Base-by-base conservation (phyloP, 2,888 invertebrate species). In the Lithophane leautieri region DNA sequence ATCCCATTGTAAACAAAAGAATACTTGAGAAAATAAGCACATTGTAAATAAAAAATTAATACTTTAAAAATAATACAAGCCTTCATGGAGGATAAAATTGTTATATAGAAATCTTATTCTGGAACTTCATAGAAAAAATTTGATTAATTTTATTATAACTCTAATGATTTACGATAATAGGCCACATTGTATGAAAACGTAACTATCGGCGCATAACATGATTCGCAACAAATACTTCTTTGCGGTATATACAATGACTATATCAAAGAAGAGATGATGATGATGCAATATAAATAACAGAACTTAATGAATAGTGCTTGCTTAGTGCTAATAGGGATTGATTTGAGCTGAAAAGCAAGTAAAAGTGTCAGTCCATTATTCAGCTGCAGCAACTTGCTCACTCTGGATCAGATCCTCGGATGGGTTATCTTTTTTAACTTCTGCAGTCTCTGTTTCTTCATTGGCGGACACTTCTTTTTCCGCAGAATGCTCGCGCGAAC, bases 11-110 rank as follows among this genome's bases (percentile, higher is more conserved):
- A 74, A 70, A 79, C 40, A 86, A 89, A 87, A 88, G 82, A 89
- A 88, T 86, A 89, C 52, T 85, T 74, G 76, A 84, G 67, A 52
- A 34, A 87, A 89, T 85, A 90, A 88, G 91, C 89, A 90, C 88
- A 86, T 89, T 88, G 88, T 90, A 91, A 90, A 92, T 91, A 91
- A 92, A 91, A 90, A 90, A 94, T 94, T 94, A 95, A 96, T 96
- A 95, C 95, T 96, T 93, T 92, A 89, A 93, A 83, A 93, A 92
- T 94, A 94, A 96, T 95, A 95, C 94, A 95, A 94, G 94, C 93
- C 93, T 92, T 93, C 91, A 89, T 88, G 89, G 89, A 88, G 89
- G 91, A 93, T 92, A 93, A 92, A 92, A 90, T 88, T 92, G 92
- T 94, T 94, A 94, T 92, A 95, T 93, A 94, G 90, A 94, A 93